A percentile compares a stretch with the other conserved stretches of the same genome.
These are phyloP conservation scores for Sitophilus oryzae DNA, from an alignment of 1,140 invertebrate genomes.

Conservation along the genomic window DNA sequence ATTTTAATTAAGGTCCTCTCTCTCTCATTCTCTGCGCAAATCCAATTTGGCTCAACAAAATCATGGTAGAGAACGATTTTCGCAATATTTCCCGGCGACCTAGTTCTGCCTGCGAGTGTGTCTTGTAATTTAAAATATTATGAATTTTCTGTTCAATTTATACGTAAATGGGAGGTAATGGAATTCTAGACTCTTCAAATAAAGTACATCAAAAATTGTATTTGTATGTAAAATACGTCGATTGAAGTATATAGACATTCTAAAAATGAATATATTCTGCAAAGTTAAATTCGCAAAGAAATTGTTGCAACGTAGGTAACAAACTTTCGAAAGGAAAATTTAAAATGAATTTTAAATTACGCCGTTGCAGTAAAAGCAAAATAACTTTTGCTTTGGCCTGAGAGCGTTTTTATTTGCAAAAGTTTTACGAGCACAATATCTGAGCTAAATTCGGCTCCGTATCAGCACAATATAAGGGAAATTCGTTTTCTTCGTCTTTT, in stretches of 20 bases:
- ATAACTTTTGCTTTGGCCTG: slow-evolving; percentile 25
- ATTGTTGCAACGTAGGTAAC: slow-evolving; percentile 26
- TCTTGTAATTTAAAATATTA: slow-evolving; percentile 25
- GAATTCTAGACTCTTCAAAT: slow-evolving; percentile 23
- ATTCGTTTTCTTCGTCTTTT: slow-evolving; percentile 12
- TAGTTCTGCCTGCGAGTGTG: slow-evolving; percentile 14
- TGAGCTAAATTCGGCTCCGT: slow-evolving; percentile 20
- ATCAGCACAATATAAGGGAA: slow-evolving; percentile 24
- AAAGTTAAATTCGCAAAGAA: slow-evolving; percentile 25
- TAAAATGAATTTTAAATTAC: slow-evolving; percentile 28
- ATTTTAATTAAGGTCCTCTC: slow-evolving; percentile 10
- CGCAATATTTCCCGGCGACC: slow-evolving; percentile 19
- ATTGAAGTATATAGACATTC: slow-evolving; percentile 23
- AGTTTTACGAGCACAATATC: slow-evolving; percentile 25
- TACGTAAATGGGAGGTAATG: slow-evolving; percentile 25
- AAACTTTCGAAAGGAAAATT: slow-evolving; percentile 27
- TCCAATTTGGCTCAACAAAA: slow-evolving; percentile 18
- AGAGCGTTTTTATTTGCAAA: slow-evolving; percentile 23
- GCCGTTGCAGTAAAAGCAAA: slow-evolving; percentile 25
- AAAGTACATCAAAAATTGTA: slow-evolving; percentile 27
- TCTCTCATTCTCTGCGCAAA: slow-evolving; percentile 10
- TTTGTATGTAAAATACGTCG: slow-evolving; percentile 26
- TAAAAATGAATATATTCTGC: slow-evolving; percentile 20
- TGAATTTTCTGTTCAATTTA: slow-evolving; percentile 24
- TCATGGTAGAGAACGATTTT: slow-evolving; percentile 16